Evolutionary conservation across 1,140 invertebrate species (phyloP).

Genomic region (Drosophila obscura): DNA sequence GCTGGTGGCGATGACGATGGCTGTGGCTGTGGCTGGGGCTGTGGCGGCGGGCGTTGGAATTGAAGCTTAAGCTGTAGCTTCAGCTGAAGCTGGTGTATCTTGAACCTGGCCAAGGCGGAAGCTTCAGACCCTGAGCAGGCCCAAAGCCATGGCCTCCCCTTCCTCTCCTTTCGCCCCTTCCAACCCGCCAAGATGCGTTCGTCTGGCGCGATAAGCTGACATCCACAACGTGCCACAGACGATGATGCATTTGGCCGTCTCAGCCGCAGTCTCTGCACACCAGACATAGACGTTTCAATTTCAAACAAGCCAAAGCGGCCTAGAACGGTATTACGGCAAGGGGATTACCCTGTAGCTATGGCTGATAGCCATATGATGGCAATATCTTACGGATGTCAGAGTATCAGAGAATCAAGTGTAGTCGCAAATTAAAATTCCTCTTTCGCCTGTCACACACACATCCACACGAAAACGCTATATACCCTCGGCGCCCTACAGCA

Average conservation of each 20-base stretch:
- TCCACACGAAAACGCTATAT: background rate
- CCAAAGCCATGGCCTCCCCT: conserved; percentile 28
- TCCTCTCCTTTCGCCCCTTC: background rate
- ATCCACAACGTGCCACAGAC: conserved; percentile 59
- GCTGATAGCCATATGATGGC: too few species aligned
- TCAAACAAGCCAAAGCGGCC: conserved; percentile 38
- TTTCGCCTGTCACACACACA: background rate
- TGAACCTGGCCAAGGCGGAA: conserved; percentile 39
- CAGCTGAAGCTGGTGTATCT: background rate
- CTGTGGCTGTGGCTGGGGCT: background rate
- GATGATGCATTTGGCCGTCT: conserved; percentile 63
- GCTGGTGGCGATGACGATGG: conserved; percentile 61
- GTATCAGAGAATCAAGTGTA: too few species aligned
- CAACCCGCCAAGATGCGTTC: conserved; percentile 40
- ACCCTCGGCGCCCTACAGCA: too few species aligned
- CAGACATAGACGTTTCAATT: conserved; percentile 78
- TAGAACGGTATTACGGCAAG: background rate
- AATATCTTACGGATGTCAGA: too few species aligned
- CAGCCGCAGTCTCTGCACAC: conserved; percentile 15
- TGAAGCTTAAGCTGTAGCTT: conserved; percentile 6
- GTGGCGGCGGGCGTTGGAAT: conserved; percentile 27
- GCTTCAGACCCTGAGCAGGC: conserved; percentile 41
- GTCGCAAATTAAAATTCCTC: background rate
- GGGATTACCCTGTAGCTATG: conserved; percentile 18
- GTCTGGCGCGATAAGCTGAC: conserved; percentile 63